Percentiles rank a stretch among this genome's conserved stretches.
phyloP scores from a whole-genome alignment of 1,140 invertebrate species.

The Chironomus striatipennis region DNA sequence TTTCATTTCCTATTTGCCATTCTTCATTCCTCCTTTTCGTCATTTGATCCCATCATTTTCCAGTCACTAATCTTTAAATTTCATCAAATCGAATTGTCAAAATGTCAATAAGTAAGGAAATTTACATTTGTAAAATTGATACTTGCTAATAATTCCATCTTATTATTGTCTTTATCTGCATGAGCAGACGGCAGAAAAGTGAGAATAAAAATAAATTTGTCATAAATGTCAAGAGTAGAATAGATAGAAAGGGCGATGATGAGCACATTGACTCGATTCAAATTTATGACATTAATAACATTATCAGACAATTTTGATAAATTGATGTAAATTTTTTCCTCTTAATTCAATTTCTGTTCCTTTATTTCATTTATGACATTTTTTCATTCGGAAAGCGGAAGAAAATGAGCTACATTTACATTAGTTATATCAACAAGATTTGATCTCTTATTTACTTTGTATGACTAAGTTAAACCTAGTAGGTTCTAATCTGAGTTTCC shows the following conservation, averaged over 20 bases:
- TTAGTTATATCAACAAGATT: not conserved
- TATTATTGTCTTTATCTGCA: too few species aligned
- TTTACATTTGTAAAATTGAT: too few species aligned
- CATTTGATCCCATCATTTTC: not conserved
- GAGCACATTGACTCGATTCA: not conserved
- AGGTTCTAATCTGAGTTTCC: too few species aligned
- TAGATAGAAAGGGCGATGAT: not conserved
- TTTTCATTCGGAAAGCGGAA: not conserved
- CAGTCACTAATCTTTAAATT: too few species aligned
- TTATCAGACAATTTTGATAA: slow-evolving; percentile 17
- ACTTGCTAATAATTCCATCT: too few species aligned
- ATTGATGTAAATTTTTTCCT: not conserved
- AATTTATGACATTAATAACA: slow-evolving; percentile 4
- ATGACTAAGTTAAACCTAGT: too few species aligned
- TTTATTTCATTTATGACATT: not conserved
- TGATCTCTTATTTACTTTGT: not conserved
- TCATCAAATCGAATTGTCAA: too few species aligned
- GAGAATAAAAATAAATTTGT: too few species aligned
- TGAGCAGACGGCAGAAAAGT: too few species aligned
- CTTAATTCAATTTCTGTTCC: slow-evolving; percentile 19
- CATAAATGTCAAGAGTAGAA: not conserved
- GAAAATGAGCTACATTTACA: not conserved
- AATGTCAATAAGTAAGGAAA: too few species aligned
- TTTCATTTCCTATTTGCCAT: too few species aligned
- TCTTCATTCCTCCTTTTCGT: not conserved